A percentile compares a stretch with the other conserved stretches of the same genome.
Evolutionary conservation across 2,888 invertebrate genomes (phyloP).

Genomic region (Athalia circularis): DNA sequence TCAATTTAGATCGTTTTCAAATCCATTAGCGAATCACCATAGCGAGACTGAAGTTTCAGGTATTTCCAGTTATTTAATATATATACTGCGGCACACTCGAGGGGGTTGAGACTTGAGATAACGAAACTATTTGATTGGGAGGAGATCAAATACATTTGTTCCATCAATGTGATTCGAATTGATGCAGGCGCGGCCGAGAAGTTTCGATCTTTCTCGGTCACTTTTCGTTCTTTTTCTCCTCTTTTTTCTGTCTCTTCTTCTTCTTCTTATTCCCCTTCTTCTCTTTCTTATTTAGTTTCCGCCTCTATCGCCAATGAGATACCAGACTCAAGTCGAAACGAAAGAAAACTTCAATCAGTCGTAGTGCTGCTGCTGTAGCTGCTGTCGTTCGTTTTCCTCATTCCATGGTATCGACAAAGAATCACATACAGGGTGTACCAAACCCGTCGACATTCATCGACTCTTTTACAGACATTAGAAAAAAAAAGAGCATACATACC

Average conservation of each 20-base stretch:
- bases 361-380: conserved; percentile 30
- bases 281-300: not conserved
- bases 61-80: too few species aligned
- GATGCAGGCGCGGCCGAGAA: conserved; percentile 43
- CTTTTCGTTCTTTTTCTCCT: not conserved
- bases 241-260: not conserved
- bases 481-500: too few species aligned
- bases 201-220: conserved; percentile 21
- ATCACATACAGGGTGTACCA: too few species aligned
- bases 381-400: not conserved
- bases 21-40: too few species aligned
- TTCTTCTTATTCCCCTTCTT: conserved; percentile 5
- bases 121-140: conserved; percentile 29
- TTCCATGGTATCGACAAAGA: not conserved
- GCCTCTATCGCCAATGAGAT: not conserved
- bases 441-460: too few species aligned
- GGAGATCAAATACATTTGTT: conserved; percentile 37
- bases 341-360: conserved; percentile 38
- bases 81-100: too few species aligned
- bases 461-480: too few species aligned
- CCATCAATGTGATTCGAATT: conserved; percentile 38
- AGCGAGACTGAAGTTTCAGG: too few species aligned
- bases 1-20: too few species aligned
- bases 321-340: conserved; percentile 5
- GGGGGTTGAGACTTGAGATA: not conserved